Conservation (phyloP, 1,140 invertebrate species). For the Rhopalosiphum padi region DNA sequence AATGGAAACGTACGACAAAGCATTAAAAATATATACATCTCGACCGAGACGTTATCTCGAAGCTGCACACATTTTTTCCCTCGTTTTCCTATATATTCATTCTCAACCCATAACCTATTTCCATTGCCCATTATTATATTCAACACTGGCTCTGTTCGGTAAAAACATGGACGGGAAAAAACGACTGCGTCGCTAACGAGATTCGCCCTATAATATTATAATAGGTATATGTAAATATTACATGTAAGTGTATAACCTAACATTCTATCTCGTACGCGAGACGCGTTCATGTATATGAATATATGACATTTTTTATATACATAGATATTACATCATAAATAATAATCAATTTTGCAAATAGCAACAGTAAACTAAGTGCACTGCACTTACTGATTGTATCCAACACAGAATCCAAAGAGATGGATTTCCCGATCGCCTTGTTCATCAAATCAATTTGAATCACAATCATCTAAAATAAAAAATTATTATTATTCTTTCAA, state of each 20-base stretch:
- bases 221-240: background rate
- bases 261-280: background rate
- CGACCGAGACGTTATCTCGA: background rate
- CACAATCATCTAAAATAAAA: too few relatives aligned
- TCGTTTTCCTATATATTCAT: slow-evolving; percentile 8
- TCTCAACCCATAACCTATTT: background rate
- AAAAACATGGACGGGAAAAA: background rate
- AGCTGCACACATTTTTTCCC: slow-evolving; percentile 8
- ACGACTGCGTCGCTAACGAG: background rate
- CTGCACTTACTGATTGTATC: background rate
- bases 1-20: slow-evolving; percentile 44
- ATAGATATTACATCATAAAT: background rate
- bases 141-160: background rate
- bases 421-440: too few relatives aligned
- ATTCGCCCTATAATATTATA: background rate
- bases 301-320: background rate
- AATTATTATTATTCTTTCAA: too few relatives aligned
- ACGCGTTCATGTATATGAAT: background rate
- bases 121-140: background rate
- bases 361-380: background rate
- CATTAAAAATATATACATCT: slow-evolving; percentile 18
- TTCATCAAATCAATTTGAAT: too few relatives aligned
- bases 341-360: background rate
- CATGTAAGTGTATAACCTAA: background rate
- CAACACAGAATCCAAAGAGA: background rate